phyloP scores from a whole-genome alignment of 2,888 invertebrate genomes.

The Koerneria pararmatus region DNA sequence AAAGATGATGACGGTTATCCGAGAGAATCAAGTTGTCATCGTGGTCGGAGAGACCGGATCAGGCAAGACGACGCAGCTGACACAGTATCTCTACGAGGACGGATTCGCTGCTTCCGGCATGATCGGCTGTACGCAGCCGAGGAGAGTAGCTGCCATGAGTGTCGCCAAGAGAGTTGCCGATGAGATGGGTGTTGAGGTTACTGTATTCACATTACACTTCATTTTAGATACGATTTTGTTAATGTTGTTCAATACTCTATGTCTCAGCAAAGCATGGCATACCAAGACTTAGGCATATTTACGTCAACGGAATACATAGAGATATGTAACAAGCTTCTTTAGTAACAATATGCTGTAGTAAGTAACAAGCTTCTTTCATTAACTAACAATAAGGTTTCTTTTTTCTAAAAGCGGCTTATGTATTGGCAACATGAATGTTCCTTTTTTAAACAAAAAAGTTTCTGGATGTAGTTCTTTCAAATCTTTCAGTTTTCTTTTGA shows the following conservation, averaged over 20 bases:
- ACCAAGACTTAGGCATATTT: too few species aligned
- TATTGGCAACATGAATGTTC: too few species aligned
- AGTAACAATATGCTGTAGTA: too few species aligned
- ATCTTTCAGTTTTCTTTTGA: too few species aligned
- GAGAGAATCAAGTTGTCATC: slow-evolving; percentile 67
- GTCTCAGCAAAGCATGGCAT: not conserved
- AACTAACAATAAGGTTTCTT: too few species aligned
- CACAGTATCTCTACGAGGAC: slow-evolving; percentile 69
- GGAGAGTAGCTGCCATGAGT: slow-evolving; percentile 94
- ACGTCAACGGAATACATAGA: too few species aligned
- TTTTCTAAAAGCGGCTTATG: too few species aligned
- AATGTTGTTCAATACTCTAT: not conserved
- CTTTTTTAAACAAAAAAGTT: too few species aligned
- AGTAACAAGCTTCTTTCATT: too few species aligned
- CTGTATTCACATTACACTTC: slow-evolving; percentile 72
- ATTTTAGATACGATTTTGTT: slow-evolving; percentile 59
- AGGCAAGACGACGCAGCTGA: slow-evolving; percentile 83
- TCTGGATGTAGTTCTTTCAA: too few species aligned
- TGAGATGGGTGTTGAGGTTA: slow-evolving; percentile 79
- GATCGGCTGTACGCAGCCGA: slow-evolving; percentile 81
- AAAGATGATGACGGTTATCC: slow-evolving; percentile 66
- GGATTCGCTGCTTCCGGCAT: slow-evolving; percentile 75
- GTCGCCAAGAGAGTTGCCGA: slow-evolving; percentile 98
- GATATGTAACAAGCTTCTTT: too few species aligned
- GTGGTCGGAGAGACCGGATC: slow-evolving; percentile 68